Evolutionary conservation across 2,888 invertebrate genomes (phyloP), one percentile per base, ranked within the genome.

Genomic region (Ophioninae sp.): DNA sequence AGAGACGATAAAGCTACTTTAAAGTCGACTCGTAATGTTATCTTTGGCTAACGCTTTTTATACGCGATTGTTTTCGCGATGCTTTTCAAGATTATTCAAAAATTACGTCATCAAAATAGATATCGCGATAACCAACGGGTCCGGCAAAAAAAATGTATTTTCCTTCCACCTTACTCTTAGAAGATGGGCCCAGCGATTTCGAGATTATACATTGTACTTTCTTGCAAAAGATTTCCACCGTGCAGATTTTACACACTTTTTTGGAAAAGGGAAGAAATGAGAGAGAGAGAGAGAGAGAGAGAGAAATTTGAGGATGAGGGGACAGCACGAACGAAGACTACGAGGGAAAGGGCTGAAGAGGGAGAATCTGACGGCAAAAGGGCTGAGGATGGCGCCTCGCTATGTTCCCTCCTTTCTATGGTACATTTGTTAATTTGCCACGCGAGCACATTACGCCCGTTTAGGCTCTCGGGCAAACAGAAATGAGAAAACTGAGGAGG

Each of bases 401-500:
- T 87, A 84, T 78, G 61, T 79, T 84, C 75, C 70, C 74, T 88
- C 87, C 84, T 89, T 89, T 83, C 87, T 87, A 44, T 85, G 73
- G 85, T 86, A 85, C 87, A 85, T 88, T 89, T 87, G 88, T 89
- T 89, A 88, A 89, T 89, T 89, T 88, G 88, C 44, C 88, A 89
- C 87, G 87, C 87, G 89, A 89, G 84, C 86, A 86, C 86, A 86
- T 88, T 88, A 86, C 85, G 80, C 69, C 84, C 80, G 82, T 82
- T 87, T 83, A 81, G 87, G 85, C 81, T 86, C 81, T 79, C 82
- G 77, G 74, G 85, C 84, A 84, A 86, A 86, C 85, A 87, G 87
- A 87, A 86, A 87, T 84, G 87, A 87, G 87, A 86, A 88, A 87
- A 87, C 85, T 86, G 85, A 82, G 82, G 81, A 86, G 84, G 85